Conservation (phyloP, 1,140 invertebrate species). For the Schlechtendalia chinensis region DNA sequence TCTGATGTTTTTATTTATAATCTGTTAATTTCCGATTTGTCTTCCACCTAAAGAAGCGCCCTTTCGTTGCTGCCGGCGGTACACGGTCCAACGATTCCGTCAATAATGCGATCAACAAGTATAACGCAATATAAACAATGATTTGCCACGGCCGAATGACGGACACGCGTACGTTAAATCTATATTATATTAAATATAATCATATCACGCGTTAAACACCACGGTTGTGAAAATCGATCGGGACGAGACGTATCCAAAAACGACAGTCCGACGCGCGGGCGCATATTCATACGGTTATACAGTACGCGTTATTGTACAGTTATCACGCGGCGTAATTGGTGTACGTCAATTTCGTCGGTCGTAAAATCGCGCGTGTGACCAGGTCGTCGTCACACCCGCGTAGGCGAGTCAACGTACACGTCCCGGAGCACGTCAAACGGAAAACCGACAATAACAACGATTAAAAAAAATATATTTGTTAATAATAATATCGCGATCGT, state of each 20-base stretch:
- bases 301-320: not conserved
- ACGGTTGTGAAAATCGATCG: no score
- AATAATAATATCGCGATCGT: no score
- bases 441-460: not conserved
- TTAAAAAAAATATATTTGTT: no score
- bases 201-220: no score
- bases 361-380: not conserved
- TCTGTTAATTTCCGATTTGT: not conserved
- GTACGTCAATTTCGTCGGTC: not conserved
- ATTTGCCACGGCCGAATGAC: constrained; percentile 13
- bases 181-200: no score
- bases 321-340: no score
- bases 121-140: constrained; percentile 26
- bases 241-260: no score
- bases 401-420: constrained; percentile 6
- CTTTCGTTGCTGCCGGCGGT: not conserved
- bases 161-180: not conserved
- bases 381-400: constrained; percentile 10
- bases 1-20: no score
- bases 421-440: no score
- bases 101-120: not conserved
- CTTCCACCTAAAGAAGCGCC: not conserved
- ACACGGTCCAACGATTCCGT: constrained; percentile 16
- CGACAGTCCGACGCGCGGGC: no score
- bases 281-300: no score